These are phyloP conservation scores for Semnornis frantzii DNA, from an alignment of 2,113 vertebrate genomes.

Conservation along the genomic window DNA sequence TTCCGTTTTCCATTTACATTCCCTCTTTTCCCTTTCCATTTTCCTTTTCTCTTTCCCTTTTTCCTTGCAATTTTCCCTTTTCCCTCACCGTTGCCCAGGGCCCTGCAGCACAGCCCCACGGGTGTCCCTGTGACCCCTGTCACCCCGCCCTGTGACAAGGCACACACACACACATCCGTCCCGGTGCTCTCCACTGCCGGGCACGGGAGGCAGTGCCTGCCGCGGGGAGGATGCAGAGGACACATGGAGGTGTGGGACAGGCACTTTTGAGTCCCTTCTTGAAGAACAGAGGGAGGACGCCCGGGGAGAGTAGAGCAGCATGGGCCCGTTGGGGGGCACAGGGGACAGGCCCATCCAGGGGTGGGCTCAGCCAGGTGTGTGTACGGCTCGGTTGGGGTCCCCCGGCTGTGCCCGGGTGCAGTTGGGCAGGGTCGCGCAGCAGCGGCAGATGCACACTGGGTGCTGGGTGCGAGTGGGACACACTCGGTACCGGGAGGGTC, in stretches of 20 bases:
- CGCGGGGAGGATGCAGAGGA: background rate
- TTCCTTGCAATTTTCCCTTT: background rate
- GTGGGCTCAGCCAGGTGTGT: background rate
- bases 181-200: background rate
- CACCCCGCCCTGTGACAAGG: background rate
- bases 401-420: background rate
- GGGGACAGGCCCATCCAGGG: background rate
- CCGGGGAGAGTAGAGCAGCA: background rate
- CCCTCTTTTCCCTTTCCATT: background rate
- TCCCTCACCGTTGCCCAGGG: background rate
- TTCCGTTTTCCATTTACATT: background rate
- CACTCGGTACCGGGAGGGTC: background rate
- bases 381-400: background rate
- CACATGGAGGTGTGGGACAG: background rate
- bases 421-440: background rate
- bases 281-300: no score
- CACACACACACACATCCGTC: background rate
- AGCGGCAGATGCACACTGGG: background rate
- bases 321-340: rapidly evolving
- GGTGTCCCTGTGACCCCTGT: background rate
- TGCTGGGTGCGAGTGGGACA: background rate
- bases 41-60: background rate
- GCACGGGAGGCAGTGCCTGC: background rate
- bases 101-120: background rate
- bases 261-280: background rate